Evolutionary conservation across 1,140 invertebrate species (phyloP), one percentile per base, ranked within the genome.

Genomic region (Stenopsyche tienmushanensis): DNA sequence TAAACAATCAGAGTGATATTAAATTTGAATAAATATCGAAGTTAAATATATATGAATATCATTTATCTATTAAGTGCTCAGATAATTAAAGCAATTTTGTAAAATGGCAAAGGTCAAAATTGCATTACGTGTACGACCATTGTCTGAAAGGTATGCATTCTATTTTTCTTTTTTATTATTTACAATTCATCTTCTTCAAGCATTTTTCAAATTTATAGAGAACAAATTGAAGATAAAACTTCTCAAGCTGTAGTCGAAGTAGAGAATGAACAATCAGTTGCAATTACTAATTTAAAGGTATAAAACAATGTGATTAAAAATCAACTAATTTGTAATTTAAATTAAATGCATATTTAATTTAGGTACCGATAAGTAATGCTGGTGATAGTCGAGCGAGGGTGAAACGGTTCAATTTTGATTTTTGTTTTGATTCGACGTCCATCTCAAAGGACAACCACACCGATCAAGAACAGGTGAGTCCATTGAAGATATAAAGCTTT

Each of bases 321-420:
- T n/a, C n/a, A n/a, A n/a, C n/a, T n/a, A n/a, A n/a, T n/a, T n/a
- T n/a, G n/a, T n/a, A n/a, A n/a, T n/a, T n/a, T n/a, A n/a, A n/a
- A n/a, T n/a, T n/a, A n/a, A n/a, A n/a, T n/a, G n/a, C 34, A 39
- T 24, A 54, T 57, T 42, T 34, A 3, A 41, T 41, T 41, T 47
- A 89, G 83, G 85, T 89, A 21, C 84, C 83, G 10, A 80, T 83
- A 34, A 83, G 82, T 71, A 83, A 84, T 73, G 81, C 83, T 2
- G 86, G 84, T 0, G 85, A 89, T 71, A 88, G 86, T 70, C 78
- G 87, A 2, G 83, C 86, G 73, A 82, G 88, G 20, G 80, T 84
- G 3, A 83, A 86, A 26, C 82, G 83, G 66, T 90, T 90, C 77
- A 80, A 81, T 24, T 89, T 89, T 71, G 88, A 91, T 73, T 88